phyloP scores from a whole-genome alignment of 2,888 invertebrate species.

The Drosophila hamatofila region DNA sequence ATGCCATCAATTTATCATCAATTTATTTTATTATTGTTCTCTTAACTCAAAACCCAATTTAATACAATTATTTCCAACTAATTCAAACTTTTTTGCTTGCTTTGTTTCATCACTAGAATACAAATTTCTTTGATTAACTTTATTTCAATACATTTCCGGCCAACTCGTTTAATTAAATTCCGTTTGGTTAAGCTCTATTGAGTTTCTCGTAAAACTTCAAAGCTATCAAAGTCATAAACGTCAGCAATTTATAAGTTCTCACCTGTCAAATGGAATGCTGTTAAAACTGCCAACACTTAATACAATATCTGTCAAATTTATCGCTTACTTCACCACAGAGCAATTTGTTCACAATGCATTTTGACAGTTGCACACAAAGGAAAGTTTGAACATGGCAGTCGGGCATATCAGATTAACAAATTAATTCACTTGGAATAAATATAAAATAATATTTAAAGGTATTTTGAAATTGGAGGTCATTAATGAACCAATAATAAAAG shows the following conservation, averaged over 20 bases:
- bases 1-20: background rate
- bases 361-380: slow-evolving; percentile 10
- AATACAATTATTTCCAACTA: background rate
- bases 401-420: background rate
- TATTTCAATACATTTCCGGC: background rate
- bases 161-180: background rate
- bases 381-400: too few species aligned
- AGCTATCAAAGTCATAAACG: background rate
- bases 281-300: slow-evolving; percentile 6
- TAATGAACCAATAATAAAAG: background rate
- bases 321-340: background rate
- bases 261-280: background rate
- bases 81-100: background rate
- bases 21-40: background rate
- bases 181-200: background rate
- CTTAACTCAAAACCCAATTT: too few species aligned
- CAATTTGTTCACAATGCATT: slow-evolving; percentile 10
- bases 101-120: background rate
- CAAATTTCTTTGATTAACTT: background rate
- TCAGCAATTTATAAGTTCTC: background rate
- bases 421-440: too few species aligned
- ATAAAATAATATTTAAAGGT: background rate
- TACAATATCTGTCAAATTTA: slow-evolving; percentile 8
- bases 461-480: background rate
- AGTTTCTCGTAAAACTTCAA: background rate